A percentile compares a stretch with the other conserved stretches of the same genome.
Evolutionary conservation across 2,113 vertebrate species (phyloP).

Genomic region (Opisthocomus hoazin): DNA sequence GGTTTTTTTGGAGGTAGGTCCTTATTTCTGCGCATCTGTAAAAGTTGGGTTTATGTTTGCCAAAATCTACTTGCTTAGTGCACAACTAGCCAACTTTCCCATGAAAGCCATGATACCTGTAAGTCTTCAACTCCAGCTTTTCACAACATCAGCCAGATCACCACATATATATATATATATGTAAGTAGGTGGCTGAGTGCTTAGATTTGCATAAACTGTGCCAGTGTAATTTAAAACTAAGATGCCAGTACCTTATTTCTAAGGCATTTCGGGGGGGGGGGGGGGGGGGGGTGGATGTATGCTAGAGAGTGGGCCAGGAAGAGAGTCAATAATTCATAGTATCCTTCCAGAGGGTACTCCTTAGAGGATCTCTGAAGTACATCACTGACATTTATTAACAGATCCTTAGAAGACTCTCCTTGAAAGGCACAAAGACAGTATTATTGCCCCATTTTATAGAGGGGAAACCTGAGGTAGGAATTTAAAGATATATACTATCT

Average conservation of each 20-base stretch:
- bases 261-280: not conserved
- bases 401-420: not conserved
- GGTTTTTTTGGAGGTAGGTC: not conserved
- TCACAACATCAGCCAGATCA: too few relatives aligned
- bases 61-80: not conserved
- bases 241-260: not conserved
- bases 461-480: not conserved
- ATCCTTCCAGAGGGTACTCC: not conserved
- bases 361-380: not conserved
- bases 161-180: too few relatives aligned
- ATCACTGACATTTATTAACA: conserved; percentile 1
- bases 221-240: not conserved
- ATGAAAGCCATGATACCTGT: too few relatives aligned
- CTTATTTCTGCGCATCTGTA: not conserved
- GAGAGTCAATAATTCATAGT: not conserved
- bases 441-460: conserved; percentile 18
- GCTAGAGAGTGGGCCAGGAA: not conserved
- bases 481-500: not conserved
- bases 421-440: not conserved
- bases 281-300: not conserved
- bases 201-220: not conserved
- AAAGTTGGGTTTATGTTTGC: not conserved
- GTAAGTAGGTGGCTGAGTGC: not conserved
- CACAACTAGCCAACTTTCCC: not conserved
- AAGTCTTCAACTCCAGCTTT: too few relatives aligned